Percentiles rank a stretch among this genome's conserved stretches.
Evolutionary conservation across 2,797 vertebrate genomes (phyloP).

Genomic region (Knipowitschia caucasica): DNA sequence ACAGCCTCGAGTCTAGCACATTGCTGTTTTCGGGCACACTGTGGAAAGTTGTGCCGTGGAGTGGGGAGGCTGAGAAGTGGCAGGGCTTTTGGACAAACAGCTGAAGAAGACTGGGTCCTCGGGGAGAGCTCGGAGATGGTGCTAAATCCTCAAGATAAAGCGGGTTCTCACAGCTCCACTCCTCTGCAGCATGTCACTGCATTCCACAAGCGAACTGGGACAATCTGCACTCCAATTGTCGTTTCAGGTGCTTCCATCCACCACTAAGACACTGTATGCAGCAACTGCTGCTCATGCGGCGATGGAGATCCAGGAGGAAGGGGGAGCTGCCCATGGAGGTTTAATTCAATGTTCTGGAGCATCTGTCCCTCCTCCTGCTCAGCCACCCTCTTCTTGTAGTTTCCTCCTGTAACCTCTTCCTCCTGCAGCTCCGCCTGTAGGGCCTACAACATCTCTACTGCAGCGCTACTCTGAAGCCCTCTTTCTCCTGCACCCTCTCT

Average conservation of each 20-base stretch:
- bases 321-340: too few relatives aligned
- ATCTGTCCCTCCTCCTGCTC: too few relatives aligned
- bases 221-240: constrained; percentile 4
- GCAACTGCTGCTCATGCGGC: too few relatives aligned
- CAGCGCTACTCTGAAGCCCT: too few relatives aligned
- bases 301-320: too few relatives aligned
- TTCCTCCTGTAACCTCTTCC: too few relatives aligned
- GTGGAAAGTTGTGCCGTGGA: constrained; percentile 6
- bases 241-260: background rate
- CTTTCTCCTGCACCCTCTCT: too few relatives aligned
- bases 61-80: background rate
- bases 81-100: background rate
- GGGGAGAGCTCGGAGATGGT: constrained; percentile 39
- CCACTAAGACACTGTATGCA: too few relatives aligned
- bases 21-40: constrained; percentile 6
- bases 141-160: constrained; percentile 50
- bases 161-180: constrained; percentile 58
- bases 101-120: constrained; percentile 2
- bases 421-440: too few relatives aligned
- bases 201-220: constrained; percentile 50
- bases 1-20: background rate
- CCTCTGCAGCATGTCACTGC: constrained; percentile 64
- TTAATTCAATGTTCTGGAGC: too few relatives aligned
- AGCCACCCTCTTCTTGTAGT: too few relatives aligned
- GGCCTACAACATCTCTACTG: too few relatives aligned